A percentile compares a stretch with the other conserved stretches of the same genome.
Conservation (phyloP, 2,113 vertebrate genomes). For the Sigmodon hispidus region DNA sequence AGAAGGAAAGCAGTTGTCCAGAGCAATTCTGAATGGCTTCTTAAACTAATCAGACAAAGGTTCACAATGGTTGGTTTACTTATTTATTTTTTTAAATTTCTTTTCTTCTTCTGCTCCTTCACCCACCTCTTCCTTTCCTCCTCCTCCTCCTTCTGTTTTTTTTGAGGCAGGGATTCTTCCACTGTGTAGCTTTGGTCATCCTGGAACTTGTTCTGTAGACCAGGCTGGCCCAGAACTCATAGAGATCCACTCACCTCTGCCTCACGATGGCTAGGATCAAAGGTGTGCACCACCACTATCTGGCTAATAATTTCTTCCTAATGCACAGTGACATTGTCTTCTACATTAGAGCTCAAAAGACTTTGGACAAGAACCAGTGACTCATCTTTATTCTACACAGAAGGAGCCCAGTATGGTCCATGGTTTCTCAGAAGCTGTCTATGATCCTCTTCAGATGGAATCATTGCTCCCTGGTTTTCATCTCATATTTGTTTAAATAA, state of each 20-base stretch:
- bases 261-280: not conserved
- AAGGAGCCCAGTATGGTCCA: not conserved
- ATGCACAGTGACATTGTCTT: not conserved
- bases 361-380: not conserved
- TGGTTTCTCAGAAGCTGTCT: not conserved
- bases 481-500: not conserved
- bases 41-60: not conserved
- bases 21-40: not conserved
- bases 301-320: slow-evolving; percentile 8
- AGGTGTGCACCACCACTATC: not conserved
- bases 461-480: not conserved
- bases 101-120: not conserved
- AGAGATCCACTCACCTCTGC: not conserved
- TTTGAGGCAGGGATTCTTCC: not conserved
- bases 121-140: no score
- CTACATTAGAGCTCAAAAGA: not conserved
- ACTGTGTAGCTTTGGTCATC: not conserved
- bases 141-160: not conserved
- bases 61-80: not conserved
- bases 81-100: not conserved
- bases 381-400: not conserved
- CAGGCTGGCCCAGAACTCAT: not conserved
- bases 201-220: not conserved
- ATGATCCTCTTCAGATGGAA: not conserved
- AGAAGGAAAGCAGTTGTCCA: slow-evolving; percentile 16